A percentile compares a stretch with the other conserved stretches of the same genome.
phyloP scores from a whole-genome alignment of 2,797 vertebrate genomes.

The Hafferia zeledoni region DNA sequence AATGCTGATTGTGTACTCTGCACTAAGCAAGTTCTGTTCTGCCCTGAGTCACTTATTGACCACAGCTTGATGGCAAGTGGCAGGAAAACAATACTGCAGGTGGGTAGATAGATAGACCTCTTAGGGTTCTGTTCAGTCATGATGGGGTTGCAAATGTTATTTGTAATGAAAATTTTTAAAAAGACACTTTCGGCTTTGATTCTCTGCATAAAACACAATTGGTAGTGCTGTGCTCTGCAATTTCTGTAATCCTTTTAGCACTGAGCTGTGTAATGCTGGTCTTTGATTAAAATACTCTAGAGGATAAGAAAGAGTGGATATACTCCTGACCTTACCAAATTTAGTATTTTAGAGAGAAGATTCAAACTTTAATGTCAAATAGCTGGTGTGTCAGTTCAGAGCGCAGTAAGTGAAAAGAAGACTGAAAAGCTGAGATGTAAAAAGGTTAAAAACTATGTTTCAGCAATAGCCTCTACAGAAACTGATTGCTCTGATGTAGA shows the following conservation, averaged over 20 bases:
- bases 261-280: conserved; percentile 33
- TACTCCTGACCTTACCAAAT: conserved; percentile 42
- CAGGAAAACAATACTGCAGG: conserved; percentile 33
- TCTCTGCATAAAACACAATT: neutral
- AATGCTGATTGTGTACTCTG: neutral
- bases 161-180: neutral
- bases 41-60: neutral
- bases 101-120: neutral
- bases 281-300: conserved; percentile 41
- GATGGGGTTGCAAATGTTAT: neutral
- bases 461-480: conserved; percentile 51
- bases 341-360: conserved; percentile 27
- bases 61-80: neutral
- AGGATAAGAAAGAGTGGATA: neutral
- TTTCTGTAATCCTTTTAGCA: conserved; percentile 56
- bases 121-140: neutral
- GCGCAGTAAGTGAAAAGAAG: conserved; percentile 5
- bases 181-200: neutral
- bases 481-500: conserved; percentile 59
- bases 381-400: neutral
- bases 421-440: conserved; percentile 45
- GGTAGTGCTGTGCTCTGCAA: neutral
- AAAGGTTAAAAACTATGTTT: conserved; percentile 78
- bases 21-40: neutral
- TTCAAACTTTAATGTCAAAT: conserved; percentile 42